Evolutionary conservation across 2,797 vertebrate genomes (phyloP).

Genomic region (Paguma larvata): DNA sequence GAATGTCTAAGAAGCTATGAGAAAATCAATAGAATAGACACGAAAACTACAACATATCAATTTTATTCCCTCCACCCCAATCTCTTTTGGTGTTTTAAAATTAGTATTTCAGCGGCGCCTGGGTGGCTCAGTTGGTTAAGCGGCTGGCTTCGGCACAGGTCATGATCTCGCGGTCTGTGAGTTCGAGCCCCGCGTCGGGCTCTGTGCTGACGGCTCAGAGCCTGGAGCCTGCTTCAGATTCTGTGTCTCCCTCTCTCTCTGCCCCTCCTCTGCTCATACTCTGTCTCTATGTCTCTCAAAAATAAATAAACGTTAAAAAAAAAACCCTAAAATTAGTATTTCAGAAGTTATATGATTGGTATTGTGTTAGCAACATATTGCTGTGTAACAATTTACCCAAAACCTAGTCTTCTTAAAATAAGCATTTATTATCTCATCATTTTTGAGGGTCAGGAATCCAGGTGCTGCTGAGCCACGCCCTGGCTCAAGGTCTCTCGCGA

Average conservation of each 20-base stretch:
- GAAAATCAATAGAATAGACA: conserved; percentile 37
- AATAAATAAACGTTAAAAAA: no score
- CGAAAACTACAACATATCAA: conserved; percentile 16
- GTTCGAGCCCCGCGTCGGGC: no score
- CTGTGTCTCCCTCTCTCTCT: no score
- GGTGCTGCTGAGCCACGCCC: background rate
- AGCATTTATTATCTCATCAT: conserved; percentile 3
- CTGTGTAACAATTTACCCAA: conserved; percentile 32
- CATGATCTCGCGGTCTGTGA: no score
- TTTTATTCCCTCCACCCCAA: conserved; percentile 29
- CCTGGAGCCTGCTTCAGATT: no score
- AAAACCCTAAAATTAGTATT: conserved; percentile 52
- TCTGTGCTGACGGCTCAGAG: no score
- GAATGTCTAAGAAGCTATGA: conserved; percentile 55
- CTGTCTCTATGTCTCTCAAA: no score
- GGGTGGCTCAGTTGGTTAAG: no score
- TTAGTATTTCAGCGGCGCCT: conserved; percentile 24
- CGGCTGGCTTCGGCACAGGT: no score
- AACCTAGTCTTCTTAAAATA: conserved; percentile 44
- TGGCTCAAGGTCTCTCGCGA: background rate
- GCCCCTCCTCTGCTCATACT: no score
- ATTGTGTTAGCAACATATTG: conserved; percentile 29
- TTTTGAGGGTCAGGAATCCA: conserved; percentile 35
- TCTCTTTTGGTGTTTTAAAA: conserved; percentile 61
- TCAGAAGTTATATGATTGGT: conserved; percentile 9